Conservation (phyloP, 2,888 invertebrate genomes). For the Formica aserva region DNA sequence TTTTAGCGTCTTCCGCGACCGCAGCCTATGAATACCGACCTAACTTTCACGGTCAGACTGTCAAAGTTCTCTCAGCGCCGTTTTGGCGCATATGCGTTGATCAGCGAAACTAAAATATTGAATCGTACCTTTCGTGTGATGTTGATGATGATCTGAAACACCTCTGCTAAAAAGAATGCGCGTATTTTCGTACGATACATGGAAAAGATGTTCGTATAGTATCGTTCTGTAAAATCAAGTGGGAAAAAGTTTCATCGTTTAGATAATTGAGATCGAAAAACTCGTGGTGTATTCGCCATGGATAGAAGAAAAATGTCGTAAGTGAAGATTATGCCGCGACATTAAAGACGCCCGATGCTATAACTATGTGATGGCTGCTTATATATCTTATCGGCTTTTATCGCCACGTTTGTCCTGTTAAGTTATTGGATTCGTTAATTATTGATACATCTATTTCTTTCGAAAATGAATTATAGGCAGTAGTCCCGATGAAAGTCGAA, state of each 20-base stretch:
- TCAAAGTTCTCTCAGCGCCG: slow-evolving; percentile 56
- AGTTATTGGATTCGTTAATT: background rate
- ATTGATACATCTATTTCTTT: background rate
- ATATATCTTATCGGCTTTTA: background rate
- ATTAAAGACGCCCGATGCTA: slow-evolving; percentile 19
- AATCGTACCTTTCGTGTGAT: slow-evolving; percentile 72
- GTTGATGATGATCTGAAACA: slow-evolving; percentile 60
- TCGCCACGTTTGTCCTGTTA: background rate
- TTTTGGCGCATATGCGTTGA: slow-evolving; percentile 65
- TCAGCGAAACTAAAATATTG: slow-evolving; percentile 81
- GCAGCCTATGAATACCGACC: no score
- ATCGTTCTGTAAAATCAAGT: slow-evolving; percentile 18
- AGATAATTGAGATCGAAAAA: slow-evolving; percentile 37
- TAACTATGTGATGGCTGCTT: slow-evolving; percentile 22
- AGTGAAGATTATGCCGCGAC: slow-evolving; percentile 73
- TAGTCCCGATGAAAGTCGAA: background rate
- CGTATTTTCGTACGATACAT: slow-evolving; percentile 58
- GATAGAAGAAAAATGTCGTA: slow-evolving; percentile 85
- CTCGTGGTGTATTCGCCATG: slow-evolving; percentile 74
- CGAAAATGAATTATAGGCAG: background rate
- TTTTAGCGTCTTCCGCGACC: no score
- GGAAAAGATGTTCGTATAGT: slow-evolving; percentile 70
- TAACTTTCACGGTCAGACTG: no score
- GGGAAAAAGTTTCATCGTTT: slow-evolving; percentile 19
- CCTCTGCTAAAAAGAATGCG: slow-evolving; percentile 64